Evolutionary conservation across 2,888 invertebrate species (phyloP), one percentile per base, ranked within the genome.

Genomic region (Globia sparganii): DNA sequence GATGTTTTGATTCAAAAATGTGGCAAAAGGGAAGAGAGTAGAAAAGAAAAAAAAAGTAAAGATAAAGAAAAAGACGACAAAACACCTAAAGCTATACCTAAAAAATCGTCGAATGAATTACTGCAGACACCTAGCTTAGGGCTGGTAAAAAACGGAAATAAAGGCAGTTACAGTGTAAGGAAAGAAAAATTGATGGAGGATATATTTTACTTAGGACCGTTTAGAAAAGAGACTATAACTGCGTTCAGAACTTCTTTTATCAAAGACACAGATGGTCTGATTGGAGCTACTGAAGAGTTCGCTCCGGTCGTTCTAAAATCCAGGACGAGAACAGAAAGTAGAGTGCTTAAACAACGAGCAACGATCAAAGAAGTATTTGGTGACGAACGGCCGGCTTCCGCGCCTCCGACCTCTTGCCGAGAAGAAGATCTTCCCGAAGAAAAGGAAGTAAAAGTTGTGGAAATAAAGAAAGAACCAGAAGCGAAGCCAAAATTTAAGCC

Each of bases 281-380:
- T 97, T 69, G 97, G 97, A 82, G 97, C 97, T 61, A 97, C 97
- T 28, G 97, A 97, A 92, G 97, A 97, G 84, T 98, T 98, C 89
- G 97, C 98, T 49, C 97, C 98, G 0, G 97, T 98, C 53, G 97
- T 98, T 69, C 91, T 98, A 78, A 97, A 98, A 91, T 97, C 98
- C 66, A 97, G 98, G 88, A 98, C 98, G 31, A 97, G 98, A 88
- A 98, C 98, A 53, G 98, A 98, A 91, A 98, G 98, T 67, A 97
- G 98, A 88, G 97, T 98, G 65, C 88, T 96, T 53, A 98, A 98
- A 92, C 98, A 98, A 90, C 97, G 98, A 88, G 98, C 98, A 62
- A 98, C 98, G 5, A 98, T 98, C 64, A 97, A 98, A 86, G 98
- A 98, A 94, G 98, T 98, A 4, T 98, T 98, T 92, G 98, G 98